Base-by-base conservation (phyloP, 1,140 invertebrate genomes). In the Polyergus mexicanus region DNA sequence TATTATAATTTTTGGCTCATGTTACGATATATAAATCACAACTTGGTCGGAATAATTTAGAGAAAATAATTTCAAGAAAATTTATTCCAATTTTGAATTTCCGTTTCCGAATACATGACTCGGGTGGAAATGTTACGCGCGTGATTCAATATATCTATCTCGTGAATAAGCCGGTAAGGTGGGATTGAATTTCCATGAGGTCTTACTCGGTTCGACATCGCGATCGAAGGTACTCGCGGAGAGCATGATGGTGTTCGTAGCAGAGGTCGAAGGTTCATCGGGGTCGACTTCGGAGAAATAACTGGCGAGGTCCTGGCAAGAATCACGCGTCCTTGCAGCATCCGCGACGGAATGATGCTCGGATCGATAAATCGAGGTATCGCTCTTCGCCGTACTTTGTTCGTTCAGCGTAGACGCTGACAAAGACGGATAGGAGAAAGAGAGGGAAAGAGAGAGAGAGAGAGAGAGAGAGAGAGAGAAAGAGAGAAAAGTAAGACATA, bases 191-290 rank as follows among this genome's bases (percentile, higher is more conserved):
- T 51, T 62, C 78, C 68, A 13, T 74, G 28, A 81, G 44, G 78
- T 83, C 78, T 83, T 72, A 83, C 78, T 83, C 78, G 54, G 54
- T 56, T 83, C 56, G n/a, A 58, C 58, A 86, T 83, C 87, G 68
- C 47, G 68, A 83, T 78, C 80, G 32, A 60, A 71, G 58, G 38
- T 89, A 75, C 84, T 81, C 78, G 75, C 28, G 44, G 81, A 65
- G 63, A 72, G 35, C 68, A 74, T 10, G 10, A 54, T 60, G n/a
- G 66, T 51, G 51, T 77, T 85, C 47, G 62, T 47, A 28, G 19
- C 62, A n/a, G 88, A 88, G n/a, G 87, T 77, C 44, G 88, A 86
- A 63, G 88, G 76, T 86, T 58, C 87, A 86, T 83, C 84, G 41
- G 51, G 60, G 72, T 87, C 86, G n/a, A 62, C 32, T 56, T 63